Conservation (phyloP, 1,140 invertebrate genomes). For the Neoseiulus cucumeris region DNA sequence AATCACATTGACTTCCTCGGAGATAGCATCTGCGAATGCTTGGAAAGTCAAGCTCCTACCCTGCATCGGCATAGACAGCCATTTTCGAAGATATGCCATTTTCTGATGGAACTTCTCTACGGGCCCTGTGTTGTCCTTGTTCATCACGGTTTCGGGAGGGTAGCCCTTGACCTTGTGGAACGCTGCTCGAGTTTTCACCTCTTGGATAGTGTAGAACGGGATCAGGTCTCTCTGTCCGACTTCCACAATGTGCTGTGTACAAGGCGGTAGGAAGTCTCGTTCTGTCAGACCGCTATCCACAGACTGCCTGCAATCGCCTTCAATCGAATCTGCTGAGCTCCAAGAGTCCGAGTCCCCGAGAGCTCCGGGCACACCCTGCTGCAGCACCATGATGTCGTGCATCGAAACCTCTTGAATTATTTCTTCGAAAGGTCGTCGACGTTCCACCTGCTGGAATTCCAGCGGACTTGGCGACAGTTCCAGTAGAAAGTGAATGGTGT, state of each 20-base stretch:
- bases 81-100: constrained; percentile 2
- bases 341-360: not conserved
- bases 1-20: not conserved
- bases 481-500: not conserved
- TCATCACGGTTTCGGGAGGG: not conserved
- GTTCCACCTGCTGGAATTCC: constrained; percentile 4
- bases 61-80: not conserved
- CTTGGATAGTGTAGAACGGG: not conserved
- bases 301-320: not conserved
- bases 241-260: not conserved
- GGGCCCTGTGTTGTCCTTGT: not conserved
- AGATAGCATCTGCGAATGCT: not conserved
- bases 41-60: not conserved
- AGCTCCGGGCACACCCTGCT: not conserved
- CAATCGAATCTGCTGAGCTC: not conserved
- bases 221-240: not conserved
- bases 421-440: not conserved
- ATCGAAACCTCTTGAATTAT: not conserved
- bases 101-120: not conserved
- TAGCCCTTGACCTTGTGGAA: not conserved
- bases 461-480: not conserved
- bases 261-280: not conserved
- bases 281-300: not conserved
- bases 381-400: not conserved
- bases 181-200: not conserved